phyloP scores from a whole-genome alignment of 2,888 invertebrate genomes.

The Subacronicta megacephala region DNA sequence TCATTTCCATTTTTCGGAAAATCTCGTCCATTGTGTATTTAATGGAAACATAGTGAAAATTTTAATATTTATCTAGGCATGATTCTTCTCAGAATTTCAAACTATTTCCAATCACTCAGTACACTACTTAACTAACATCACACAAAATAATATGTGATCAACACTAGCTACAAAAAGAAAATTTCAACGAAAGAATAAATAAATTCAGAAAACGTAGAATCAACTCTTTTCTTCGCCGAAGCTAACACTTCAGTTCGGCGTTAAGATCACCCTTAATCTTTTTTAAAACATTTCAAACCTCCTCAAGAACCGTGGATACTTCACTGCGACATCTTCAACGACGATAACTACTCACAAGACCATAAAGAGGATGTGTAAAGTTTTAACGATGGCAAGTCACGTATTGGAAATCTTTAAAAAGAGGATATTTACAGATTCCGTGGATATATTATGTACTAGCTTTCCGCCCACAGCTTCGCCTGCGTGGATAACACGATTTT shows the following conservation, averaged over 20 bases:
- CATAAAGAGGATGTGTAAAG: conserved; percentile 26
- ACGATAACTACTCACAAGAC: conserved; percentile 13
- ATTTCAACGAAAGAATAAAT: background rate
- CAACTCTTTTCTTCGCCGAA: background rate
- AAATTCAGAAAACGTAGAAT: background rate
- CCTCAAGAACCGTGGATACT: conserved; percentile 8
- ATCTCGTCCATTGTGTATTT: no score
- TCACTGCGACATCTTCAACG: conserved; percentile 15
- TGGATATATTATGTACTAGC: no score
- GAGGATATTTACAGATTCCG: background rate
- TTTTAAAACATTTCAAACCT: conserved; percentile 7
- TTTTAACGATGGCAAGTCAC: conserved; percentile 37
- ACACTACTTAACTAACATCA: no score
- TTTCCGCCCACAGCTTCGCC: no score
- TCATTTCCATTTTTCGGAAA: no score
- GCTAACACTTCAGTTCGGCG: background rate
- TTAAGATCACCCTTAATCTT: conserved; percentile 16
- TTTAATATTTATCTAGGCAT: no score
- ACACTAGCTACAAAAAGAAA: no score
- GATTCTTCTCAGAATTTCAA: no score
- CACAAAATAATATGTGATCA: no score
- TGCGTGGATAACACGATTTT: no score
- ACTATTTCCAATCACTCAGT: no score
- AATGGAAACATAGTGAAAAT: no score
- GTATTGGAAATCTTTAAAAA: conserved; percentile 12